These are phyloP conservation scores for Poecilia picta DNA, from an alignment of 2,797 vertebrate species.

Conservation along the genomic window DNA sequence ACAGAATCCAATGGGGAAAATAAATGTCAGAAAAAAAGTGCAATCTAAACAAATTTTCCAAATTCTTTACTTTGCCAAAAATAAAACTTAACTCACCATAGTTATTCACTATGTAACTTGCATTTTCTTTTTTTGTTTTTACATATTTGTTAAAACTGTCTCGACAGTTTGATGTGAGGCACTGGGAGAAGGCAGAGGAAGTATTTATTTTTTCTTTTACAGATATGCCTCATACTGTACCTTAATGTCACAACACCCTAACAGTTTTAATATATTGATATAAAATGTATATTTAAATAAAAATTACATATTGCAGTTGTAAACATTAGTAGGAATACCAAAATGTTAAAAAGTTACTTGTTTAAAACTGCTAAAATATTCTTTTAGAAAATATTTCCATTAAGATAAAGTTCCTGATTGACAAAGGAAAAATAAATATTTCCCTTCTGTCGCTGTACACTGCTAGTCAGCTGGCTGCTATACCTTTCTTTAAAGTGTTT, in stretches of 20 bases:
- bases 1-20: background rate
- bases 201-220: no score
- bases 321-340: background rate
- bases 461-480: background rate
- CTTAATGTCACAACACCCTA: no score
- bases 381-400: background rate
- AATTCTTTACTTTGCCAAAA: background rate
- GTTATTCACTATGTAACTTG: background rate
- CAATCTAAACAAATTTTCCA: background rate
- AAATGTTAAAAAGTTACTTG: background rate
- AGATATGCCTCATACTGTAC: no score
- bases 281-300: no score
- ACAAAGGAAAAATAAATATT: background rate
- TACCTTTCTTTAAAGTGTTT: background rate
- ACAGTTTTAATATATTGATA: no score
- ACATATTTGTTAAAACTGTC: no score
- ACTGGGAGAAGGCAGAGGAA: no score
- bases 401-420: background rate
- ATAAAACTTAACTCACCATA: no score
- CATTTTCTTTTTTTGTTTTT: no score
- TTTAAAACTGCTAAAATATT: background rate
- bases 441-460: background rate
- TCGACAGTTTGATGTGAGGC: no score
- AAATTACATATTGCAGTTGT: background rate
- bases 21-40: background rate